phyloP scores from a whole-genome alignment of 2,113 vertebrate species.

The Serinus canaria region DNA sequence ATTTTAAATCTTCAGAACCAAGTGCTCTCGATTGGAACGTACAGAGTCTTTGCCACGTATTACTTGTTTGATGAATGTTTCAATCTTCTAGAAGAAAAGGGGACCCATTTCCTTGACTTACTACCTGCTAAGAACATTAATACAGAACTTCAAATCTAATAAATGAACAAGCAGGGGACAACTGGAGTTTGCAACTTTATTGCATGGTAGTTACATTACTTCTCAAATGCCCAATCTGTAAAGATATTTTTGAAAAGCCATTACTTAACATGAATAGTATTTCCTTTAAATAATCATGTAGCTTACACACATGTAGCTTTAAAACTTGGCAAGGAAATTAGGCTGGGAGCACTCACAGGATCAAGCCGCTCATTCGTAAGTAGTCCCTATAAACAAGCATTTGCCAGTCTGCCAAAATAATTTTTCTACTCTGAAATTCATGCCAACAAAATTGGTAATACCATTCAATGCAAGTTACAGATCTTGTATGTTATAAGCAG shows the following conservation, averaged over 20 bases:
- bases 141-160: neutral
- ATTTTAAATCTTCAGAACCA: constrained; percentile 7
- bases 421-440: neutral
- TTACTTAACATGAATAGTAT: neutral
- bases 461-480: neutral
- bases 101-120: constrained; percentile 28
- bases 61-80: neutral
- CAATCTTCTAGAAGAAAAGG: constrained; percentile 31
- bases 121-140: constrained; percentile 24
- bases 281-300: neutral
- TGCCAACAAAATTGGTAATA: neutral
- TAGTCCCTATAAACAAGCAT: neutral
- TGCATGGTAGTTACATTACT: neutral
- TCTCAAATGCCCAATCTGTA: neutral
- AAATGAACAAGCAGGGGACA: constrained; percentile 31
- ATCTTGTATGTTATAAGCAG: neutral
- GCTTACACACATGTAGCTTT: neutral
- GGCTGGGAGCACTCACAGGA: neutral
- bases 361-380: neutral
- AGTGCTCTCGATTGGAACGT: neutral
- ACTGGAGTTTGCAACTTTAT: constrained; percentile 22
- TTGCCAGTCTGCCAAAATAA: neutral
- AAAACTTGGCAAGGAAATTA: neutral
- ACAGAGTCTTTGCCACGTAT: neutral
- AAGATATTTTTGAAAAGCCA: neutral